Percentiles rank a stretch among this genome's conserved stretches.
These are phyloP conservation scores for Sylvilagus floridanus DNA, from an alignment of 2,797 vertebrate genomes.

Conservation along the genomic window DNA sequence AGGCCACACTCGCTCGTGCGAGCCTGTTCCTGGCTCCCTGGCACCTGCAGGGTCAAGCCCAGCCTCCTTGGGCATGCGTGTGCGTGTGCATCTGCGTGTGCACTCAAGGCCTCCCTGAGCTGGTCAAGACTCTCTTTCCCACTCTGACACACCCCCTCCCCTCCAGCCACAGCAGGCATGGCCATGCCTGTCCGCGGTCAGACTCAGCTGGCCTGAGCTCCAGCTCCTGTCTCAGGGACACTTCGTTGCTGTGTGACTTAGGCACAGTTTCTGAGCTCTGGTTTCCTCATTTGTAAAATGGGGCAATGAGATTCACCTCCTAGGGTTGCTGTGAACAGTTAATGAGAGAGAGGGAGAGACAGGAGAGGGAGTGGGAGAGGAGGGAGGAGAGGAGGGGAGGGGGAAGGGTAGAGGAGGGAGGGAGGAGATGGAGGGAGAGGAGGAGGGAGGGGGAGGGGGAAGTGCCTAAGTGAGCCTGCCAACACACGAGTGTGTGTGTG, in stretches of 20 bases:
- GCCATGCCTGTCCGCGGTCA: neutral
- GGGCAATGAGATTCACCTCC: neutral
- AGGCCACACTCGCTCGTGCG: neutral
- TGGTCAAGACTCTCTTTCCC: neutral
- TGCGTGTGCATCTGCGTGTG: neutral
- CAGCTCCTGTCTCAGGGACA: neutral
- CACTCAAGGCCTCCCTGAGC: neutral
- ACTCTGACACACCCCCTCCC: neutral
- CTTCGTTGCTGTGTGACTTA: neutral
- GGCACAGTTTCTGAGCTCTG: constrained; percentile 13
- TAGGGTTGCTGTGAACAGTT: neutral
- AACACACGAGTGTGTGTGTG: neutral
- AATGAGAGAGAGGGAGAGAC: neutral
- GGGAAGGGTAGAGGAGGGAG: neutral
- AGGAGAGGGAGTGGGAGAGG: neutral
- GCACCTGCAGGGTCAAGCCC: neutral
- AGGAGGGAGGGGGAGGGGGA: neutral
- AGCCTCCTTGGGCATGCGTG: neutral
- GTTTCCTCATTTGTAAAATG: constrained; percentile 50
- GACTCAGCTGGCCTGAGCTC: neutral
- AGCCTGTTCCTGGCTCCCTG: neutral
- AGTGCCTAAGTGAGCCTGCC: neutral
- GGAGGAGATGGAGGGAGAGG: neutral
- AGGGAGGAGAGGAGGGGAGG: neutral
- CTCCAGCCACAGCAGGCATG: neutral